phyloP scores from a whole-genome alignment of 2,113 vertebrate species.

The Hemibagrus wyckioides region DNA sequence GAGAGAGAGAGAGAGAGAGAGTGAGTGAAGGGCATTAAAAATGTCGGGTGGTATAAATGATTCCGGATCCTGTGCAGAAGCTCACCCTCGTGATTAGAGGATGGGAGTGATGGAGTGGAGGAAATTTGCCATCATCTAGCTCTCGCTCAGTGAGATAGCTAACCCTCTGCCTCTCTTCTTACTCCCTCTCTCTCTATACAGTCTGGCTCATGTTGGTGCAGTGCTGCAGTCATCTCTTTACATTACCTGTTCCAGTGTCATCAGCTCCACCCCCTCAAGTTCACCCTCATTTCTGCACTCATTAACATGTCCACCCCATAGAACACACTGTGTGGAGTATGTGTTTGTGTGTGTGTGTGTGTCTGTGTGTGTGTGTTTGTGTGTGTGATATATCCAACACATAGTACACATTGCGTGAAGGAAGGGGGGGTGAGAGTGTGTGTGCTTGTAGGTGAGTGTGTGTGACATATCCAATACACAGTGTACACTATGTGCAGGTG shows the following conservation, averaged over 20 bases:
- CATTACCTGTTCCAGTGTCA: conserved; percentile 67
- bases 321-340: no score
- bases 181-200: conserved; percentile 43
- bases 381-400: no score
- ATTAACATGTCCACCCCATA: background rate
- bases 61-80: conserved; percentile 50
- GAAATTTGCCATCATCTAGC: conserved; percentile 55
- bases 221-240: conserved; percentile 75
- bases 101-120: conserved; percentile 47
- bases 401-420: no score
- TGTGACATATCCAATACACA: no score
- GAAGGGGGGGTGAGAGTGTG: no score
- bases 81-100: conserved; percentile 34
- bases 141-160: conserved; percentile 42
- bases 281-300: conserved; percentile 16
- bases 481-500: no score
- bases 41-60: conserved; percentile 61
- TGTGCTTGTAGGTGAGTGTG: no score
- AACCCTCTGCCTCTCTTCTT: conserved; percentile 37
- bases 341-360: no score
- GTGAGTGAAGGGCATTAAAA: conserved; percentile 60
- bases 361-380: no score
- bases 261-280: conserved; percentile 30
- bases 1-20: conserved; percentile 29
- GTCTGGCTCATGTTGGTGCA: conserved; percentile 72